Evolutionary conservation across 2,113 vertebrate genomes (phyloP).

Genomic region (rat (Rattus norvegicus)): DNA sequence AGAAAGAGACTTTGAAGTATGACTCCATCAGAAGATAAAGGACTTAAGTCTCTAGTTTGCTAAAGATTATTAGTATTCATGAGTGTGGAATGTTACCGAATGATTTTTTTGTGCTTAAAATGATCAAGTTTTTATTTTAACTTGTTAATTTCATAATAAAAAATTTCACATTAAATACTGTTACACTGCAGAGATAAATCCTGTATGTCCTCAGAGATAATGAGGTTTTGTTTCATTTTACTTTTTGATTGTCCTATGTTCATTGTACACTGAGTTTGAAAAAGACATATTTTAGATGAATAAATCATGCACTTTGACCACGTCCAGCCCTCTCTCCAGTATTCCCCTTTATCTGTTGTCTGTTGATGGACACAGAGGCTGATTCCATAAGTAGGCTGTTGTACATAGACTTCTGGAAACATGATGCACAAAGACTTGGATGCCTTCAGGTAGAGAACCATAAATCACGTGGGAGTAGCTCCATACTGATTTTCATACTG

Average conservation of each 20-base stretch:
- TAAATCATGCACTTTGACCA: not conserved
- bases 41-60: not conserved
- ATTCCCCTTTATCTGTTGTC: too few species aligned
- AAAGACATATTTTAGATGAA: not conserved
- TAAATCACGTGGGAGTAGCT: not conserved
- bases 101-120: not conserved
- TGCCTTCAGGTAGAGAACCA: not conserved
- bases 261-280: not conserved
- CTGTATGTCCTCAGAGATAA: not conserved
- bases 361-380: not conserved
- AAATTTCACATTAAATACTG: constrained; percentile 13
- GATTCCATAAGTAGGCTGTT: not conserved
- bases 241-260: constrained; percentile 1
- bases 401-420: not conserved
- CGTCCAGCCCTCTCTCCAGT: not conserved
- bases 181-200: not conserved
- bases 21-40: not conserved
- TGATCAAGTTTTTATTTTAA: constrained; percentile 38
- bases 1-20: constrained; percentile 16
- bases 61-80: not conserved
- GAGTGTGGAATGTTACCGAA: constrained; percentile 31
- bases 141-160: not conserved
- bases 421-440: not conserved
- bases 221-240: constrained; percentile 25
- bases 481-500: not conserved